Conservation (phyloP, 2,797 vertebrate species). For the Heterohyrax brucei region DNA sequence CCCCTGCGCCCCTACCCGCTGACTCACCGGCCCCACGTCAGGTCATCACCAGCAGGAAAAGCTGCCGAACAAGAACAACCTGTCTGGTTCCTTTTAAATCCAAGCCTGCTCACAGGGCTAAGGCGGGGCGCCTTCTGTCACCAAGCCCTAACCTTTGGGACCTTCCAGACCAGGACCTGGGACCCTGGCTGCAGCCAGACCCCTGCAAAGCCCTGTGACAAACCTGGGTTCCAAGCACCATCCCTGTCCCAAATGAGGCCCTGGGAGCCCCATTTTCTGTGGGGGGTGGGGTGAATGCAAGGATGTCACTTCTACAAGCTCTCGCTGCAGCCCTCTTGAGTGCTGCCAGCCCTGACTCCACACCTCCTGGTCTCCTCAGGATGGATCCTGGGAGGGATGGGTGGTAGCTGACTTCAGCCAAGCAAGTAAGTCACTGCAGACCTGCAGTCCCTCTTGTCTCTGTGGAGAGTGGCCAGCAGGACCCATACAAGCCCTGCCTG, state of each 20-base stretch:
- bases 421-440: not conserved
- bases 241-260: no score
- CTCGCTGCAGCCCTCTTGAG: not conserved
- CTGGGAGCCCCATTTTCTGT: no score
- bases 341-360: not conserved
- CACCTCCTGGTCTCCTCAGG: not conserved
- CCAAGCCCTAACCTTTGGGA: not conserved
- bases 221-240: not conserved
- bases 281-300: no score
- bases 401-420: no score
- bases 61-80: slow-evolving; percentile 74
- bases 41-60: slow-evolving; percentile 39
- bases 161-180: slow-evolving; percentile 71
- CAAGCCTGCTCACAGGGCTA: not conserved
- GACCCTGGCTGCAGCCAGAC: not conserved
- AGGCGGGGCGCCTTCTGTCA: fast-evolving
- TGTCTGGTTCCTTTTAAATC: slow-evolving; percentile 58
- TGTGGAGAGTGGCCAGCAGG: not conserved
- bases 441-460: not conserved
- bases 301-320: no score
- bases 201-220: not conserved
- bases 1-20: not conserved
- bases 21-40: not conserved
- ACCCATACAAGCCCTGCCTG: not conserved
- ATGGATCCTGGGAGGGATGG: not conserved